Base-by-base conservation (phyloP, 2,113 vertebrate species). In the Anas platyrhynchos region DNA sequence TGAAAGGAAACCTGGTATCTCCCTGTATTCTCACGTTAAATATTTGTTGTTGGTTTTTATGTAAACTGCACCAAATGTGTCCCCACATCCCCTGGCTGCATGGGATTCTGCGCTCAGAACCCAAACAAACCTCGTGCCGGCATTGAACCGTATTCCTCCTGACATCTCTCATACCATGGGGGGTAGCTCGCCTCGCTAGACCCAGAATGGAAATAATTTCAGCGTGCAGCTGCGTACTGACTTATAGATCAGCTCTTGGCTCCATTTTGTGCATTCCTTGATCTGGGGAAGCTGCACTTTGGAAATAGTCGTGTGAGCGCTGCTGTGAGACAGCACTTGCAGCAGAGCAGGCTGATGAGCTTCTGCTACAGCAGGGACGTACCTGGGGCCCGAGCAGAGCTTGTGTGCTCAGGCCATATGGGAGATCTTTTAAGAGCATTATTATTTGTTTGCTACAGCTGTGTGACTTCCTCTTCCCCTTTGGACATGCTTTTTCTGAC, bases 371-470 rank as follows among this genome's bases (percentile, higher is more conserved):
- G 74, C 78, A 87, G 67, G 83, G n/a, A 8, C 25, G 8, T 74
- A 94, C 79, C 79, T 86, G 83, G 77, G 86, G 55, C 72, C 76
- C 55, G 72, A 88, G 95, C 41, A 76, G 63, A 59, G 50, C 76
- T 72, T 78, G 76, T 94, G 76, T 92, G 66, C 95, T 88, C 56
- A 81, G 61, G 76, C 76, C 86, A 90, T 92, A 93, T 94, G 92
- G 96, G 92, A 94, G 94, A 94, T 80, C 92, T 95, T 92, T 95
- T 96, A 96, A 94, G 80, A 92, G 61, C 88, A 78, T 77, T 94
- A 91, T 83, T 95, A 72, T 55, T 86, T 93, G 94, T 93, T 96
- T 95, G 92, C 86, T 86, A 7, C 3, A 44, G 86, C 88, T 86
- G 86, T 84, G 80, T 44, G 74, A 91, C 95, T 96, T 95, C 95